Base-by-base conservation (phyloP, 2,113 vertebrate species). In the Cochlearius cochlearius region DNA sequence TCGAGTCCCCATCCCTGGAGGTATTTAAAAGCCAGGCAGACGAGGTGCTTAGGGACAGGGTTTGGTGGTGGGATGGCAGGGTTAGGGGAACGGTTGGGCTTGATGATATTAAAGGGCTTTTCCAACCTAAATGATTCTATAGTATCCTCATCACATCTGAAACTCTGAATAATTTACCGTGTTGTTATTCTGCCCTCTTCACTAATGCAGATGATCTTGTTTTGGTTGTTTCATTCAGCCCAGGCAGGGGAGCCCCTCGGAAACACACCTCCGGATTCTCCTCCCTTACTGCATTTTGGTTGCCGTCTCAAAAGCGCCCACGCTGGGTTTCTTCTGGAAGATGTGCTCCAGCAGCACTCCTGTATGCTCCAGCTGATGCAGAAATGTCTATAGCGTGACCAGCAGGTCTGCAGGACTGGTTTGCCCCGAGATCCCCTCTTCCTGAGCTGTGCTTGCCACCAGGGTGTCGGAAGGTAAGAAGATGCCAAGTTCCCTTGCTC, bases 161-260 rank as follows among this genome's bases (percentile, higher is more conserved):
- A 45, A 49, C 34, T 20, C 12, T 29, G 30, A 60, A 38, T 36
- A 7, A 8, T n/a, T 30, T 18, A n/a, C 27, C 8, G 3, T 10
- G 5, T 13, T 38, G 36, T 23, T 52, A 30, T 47, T 64, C 29
- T 52, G 22, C 22, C 19, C 16, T 55, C 19, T 43, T 36, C 50
- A 25, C 17, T 6, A 17, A 59, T 68, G 38, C 0, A 1, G 63
- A 20, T 7, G 7, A 16, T 39, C 45, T 27, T 27, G 22, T 20
- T 4, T 9, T 22, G 4, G 23, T 27, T 63, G 22, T 52, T 94
- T 58, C 1, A 1, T 29, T 53, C 34, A 68, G 32, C 34, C 18
- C 26, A 10, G 38, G 50, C 41, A 29, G 60, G 20, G 62, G 18
- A 6, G 19, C 3, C 25, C 39, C 82, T 69, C 30, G 11, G 25